A percentile compares a stretch with the other conserved stretches of the same genome.
phyloP scores from a whole-genome alignment of 2,797 vertebrate genomes.

The Periophthalmus magnuspinnatus region DNA sequence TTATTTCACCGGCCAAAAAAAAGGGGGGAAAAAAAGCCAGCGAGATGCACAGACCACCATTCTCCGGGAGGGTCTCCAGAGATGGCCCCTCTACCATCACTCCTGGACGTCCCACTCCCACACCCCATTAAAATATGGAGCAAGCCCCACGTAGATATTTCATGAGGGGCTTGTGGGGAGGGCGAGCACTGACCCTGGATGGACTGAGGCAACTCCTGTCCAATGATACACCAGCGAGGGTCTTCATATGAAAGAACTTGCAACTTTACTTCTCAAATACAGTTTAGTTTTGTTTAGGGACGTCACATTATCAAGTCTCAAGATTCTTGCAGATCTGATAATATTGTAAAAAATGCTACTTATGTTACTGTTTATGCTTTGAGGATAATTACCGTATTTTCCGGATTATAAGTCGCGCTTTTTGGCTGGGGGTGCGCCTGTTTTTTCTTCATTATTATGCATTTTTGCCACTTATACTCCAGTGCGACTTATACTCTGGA shows the following conservation, averaged over 20 bases:
- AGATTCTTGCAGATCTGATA: too few relatives aligned
- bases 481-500: too few relatives aligned
- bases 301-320: neutral
- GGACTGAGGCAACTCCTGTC: constrained; percentile 44
- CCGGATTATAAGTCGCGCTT: too few relatives aligned
- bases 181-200: constrained; percentile 59
- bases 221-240: constrained; percentile 30
- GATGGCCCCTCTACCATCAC: constrained; percentile 53
- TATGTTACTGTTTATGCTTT: neutral
- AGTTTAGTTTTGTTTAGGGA: neutral
- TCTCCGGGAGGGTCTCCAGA: constrained; percentile 58
- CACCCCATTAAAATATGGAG: constrained; percentile 73
- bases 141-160: constrained; percentile 68
- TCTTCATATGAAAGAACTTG: constrained; percentile 4
- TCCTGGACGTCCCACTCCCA: constrained; percentile 52
- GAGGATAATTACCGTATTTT: too few relatives aligned
- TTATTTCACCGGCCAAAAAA: constrained; percentile 52
- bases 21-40: constrained; percentile 48
- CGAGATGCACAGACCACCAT: constrained; percentile 62
- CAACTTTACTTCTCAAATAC: neutral
- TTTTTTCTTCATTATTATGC: too few relatives aligned
- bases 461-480: too few relatives aligned
- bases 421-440: too few relatives aligned
- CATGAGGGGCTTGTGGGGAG: constrained; percentile 71
- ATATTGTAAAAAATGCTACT: too few relatives aligned